Evolutionary conservation across 2,888 invertebrate genomes (phyloP), one percentile per base, ranked within the genome.

Genomic region (Drosophila neotestacea): DNA sequence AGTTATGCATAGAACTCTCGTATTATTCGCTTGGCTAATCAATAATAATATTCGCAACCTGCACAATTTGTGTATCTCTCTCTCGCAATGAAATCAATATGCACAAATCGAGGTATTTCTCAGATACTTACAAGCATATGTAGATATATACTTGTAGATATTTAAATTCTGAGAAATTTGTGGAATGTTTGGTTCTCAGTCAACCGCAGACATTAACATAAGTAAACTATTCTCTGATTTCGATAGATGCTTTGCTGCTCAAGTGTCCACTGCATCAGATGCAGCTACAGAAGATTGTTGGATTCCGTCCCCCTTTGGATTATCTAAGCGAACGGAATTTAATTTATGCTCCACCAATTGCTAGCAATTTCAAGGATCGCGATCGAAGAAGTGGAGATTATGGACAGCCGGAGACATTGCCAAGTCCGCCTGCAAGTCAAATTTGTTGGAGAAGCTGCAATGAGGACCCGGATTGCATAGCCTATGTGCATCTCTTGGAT

Each of bases 281-380:
- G 85, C 91, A 92, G 71, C 85, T 92, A 73, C 92, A 92, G 77
- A 92, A 92, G 75, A 91, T 92, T 54, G 88, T 92, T 13, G 92
- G 92, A 6, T 92, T 91, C 81, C 91, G 92, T 2, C 92, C 92
- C 5, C 86, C 91, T 1, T 48, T 85, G 7, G 89, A 90, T 28
- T 86, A 88, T 56, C 70, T 92, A 4, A 88, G 77, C 11, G 85
- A 85, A 52, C 70, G 71, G 9, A 92, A 92, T 65, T 75, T 90
- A 30, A 88, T 92, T 59, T 87, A 91, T 63, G 70, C 79, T 9
- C 84, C 89, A 22, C 71, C 83, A 13, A 79, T 81, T 11, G 77
- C 75, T 16, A 74, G 73, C 61, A 84, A 83, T 63, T 89, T 85
- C 32, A 90, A 88, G 70, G 84, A 87, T 76, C 84, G 85, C 11